Evolutionary conservation across 1,140 invertebrate genomes (phyloP), one percentile per base, ranked within the genome.

Genomic region (Drosophila yakuba): DNA sequence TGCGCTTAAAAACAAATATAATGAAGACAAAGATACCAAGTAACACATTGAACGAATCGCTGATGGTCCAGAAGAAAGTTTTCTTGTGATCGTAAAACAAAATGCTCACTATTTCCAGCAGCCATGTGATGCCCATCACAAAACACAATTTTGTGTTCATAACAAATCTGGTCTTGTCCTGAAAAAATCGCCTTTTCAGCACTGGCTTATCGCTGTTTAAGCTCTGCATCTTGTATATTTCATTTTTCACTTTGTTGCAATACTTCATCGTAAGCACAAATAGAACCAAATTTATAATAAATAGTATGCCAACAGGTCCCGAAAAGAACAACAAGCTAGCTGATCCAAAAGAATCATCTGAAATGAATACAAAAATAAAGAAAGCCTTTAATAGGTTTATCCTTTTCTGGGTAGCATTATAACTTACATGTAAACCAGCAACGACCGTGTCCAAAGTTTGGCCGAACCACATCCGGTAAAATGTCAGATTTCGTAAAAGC

Each of bases 71-170:
- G 23, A 94, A 91, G 79, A 93, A 93, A 2, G 79, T 81, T 8
- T 93, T 93, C 57, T 93, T 82, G 11, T 92, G 85, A 60, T 91
- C 90, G 44, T 91, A 91, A 38, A 93, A 89, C 1, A 94, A 25
- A 10, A 94, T 94, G 3, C 95, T 95, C 1, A 95, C 60, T 2
- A 96, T 92, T 88, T 96, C 96, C 1, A 95, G 93, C 0, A 94
- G 91, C 95, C 96, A 96, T 0, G 94, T 94, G 0, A 96, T 94
- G 17, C 96, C 96, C 96, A 96, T 96, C 1, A 96, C 95, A 43
- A 96, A 91, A 92, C 96, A 96, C 4, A 97, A 82, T 80, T 96
- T 96, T 0, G 95, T 91, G 69, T 96, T 96, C 91, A 96, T 93
- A 14, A 94, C 86, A 51, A 96, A 95, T 80, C 94, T 94, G n/a